phyloP scores from a whole-genome alignment of 2,797 vertebrate genomes.

The Xiphorhynchus erythropygius region DNA sequence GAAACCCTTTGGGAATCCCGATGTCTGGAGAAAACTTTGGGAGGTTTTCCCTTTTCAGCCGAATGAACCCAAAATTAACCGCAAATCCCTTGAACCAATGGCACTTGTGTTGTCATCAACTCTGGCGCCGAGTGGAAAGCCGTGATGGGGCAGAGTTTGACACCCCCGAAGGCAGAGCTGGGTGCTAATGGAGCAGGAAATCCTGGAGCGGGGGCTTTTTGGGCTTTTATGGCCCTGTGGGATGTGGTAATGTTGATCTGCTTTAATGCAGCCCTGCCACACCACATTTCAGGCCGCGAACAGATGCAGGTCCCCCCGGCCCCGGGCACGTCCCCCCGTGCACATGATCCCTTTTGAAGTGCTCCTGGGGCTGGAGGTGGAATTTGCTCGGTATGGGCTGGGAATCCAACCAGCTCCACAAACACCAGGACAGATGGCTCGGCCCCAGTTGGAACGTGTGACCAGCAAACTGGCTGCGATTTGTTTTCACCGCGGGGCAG shows the following conservation, averaged over 20 bases:
- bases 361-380: slow-evolving; percentile 69
- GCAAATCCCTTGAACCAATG: not conserved
- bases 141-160: not conserved
- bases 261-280: not conserved
- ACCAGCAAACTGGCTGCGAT: slow-evolving; percentile 72
- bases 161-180: not conserved
- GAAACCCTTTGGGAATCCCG: not conserved
- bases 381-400: slow-evolving; percentile 75
- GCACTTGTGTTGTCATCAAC: not conserved
- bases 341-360: slow-evolving; percentile 75
- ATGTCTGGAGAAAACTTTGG: not conserved
- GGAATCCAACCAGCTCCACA: slow-evolving; percentile 75
- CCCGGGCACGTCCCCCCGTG: slow-evolving; percentile 47
- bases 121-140: accelerated
- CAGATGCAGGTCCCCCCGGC: slow-evolving; percentile 46
- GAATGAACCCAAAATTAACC: not conserved
- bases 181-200: not conserved
- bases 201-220: accelerated
- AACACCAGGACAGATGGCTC: slow-evolving; percentile 79
- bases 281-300: slow-evolving; percentile 53
- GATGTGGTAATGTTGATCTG: not conserved
- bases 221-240: not conserved
- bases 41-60: not conserved
- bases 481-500: slow-evolving; percentile 72
- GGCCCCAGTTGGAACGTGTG: slow-evolving; percentile 77